Evolutionary conservation across 2,113 vertebrate species (phyloP).

Genomic region (Hemiscyllium ocellatum): DNA sequence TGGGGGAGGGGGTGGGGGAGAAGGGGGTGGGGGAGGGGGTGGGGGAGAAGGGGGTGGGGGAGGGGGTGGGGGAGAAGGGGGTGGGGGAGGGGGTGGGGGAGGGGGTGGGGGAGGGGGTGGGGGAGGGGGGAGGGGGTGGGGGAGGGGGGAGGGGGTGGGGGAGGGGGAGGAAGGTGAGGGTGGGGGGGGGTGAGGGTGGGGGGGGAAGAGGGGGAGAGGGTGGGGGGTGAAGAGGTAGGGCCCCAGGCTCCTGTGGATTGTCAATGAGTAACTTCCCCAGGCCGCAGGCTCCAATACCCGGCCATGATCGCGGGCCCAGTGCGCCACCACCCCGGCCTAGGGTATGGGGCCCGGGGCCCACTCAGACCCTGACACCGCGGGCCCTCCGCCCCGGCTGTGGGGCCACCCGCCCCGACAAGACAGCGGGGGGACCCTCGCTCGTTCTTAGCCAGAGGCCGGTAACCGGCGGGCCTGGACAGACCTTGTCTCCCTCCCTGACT

Average conservation of each 20-base stretch:
- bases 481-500: background rate
- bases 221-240: background rate
- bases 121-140: background rate
- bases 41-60: background rate
- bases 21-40: background rate
- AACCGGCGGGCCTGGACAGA: background rate
- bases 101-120: rapidly evolving
- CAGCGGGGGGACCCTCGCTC: too few species aligned
- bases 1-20: too few species aligned
- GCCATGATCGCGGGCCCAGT: too few species aligned
- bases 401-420: background rate
- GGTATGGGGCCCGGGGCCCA: background rate
- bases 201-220: too few species aligned
- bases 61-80: background rate
- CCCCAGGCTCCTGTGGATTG: too few species aligned
- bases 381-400: background rate
- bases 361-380: background rate
- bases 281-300: too few species aligned
- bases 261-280: background rate
- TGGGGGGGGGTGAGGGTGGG: too few species aligned
- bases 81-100: too few species aligned
- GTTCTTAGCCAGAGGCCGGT: background rate
- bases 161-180: too few species aligned
- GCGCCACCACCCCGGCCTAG: too few species aligned
- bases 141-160: background rate